Percentiles rank a stretch among this genome's conserved stretches.
Evolutionary conservation across 2,888 invertebrate species (phyloP).

Genomic region (Hipparchia semele): DNA sequence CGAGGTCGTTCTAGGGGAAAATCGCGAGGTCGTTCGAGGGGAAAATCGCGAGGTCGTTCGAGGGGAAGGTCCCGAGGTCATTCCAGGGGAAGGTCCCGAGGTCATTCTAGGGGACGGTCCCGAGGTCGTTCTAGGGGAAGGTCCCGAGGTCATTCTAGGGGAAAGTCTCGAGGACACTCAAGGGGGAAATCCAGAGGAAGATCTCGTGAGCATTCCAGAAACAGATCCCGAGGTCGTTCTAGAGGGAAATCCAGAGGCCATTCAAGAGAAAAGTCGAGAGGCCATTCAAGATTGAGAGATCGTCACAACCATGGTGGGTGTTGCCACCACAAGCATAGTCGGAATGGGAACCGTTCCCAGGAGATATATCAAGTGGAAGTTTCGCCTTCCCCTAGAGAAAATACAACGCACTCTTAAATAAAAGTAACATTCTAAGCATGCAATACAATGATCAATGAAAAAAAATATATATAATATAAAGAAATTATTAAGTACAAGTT

Average conservation of each 20-base stretch:
- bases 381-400: background rate
- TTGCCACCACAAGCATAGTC: constrained; percentile 32
- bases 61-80: constrained; percentile 27
- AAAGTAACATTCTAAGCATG: too few relatives aligned
- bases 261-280: constrained; percentile 38
- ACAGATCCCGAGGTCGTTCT: constrained; percentile 27
- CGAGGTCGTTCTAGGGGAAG: constrained; percentile 25
- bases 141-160: constrained; percentile 33
- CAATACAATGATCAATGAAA: too few relatives aligned
- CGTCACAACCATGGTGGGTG: constrained; percentile 35
- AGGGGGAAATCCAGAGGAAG: constrained; percentile 15
- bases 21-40: constrained; percentile 26
- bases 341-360: constrained; percentile 24
- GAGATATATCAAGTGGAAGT: background rate
- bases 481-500: background rate
- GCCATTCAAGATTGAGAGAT: constrained; percentile 17
- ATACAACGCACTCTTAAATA: background rate
- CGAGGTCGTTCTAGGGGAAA: constrained; percentile 18
- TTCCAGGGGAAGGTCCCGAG: constrained; percentile 28
- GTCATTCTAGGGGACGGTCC: constrained; percentile 27
- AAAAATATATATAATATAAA: too few relatives aligned
- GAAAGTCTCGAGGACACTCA: constrained; percentile 21
- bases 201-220: constrained; percentile 32
- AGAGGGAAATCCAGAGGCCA: constrained; percentile 25
- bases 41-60: constrained; percentile 16